Evolutionary conservation across 2,888 invertebrate genomes (phyloP).

Genomic region (Campopleginae sp.): DNA sequence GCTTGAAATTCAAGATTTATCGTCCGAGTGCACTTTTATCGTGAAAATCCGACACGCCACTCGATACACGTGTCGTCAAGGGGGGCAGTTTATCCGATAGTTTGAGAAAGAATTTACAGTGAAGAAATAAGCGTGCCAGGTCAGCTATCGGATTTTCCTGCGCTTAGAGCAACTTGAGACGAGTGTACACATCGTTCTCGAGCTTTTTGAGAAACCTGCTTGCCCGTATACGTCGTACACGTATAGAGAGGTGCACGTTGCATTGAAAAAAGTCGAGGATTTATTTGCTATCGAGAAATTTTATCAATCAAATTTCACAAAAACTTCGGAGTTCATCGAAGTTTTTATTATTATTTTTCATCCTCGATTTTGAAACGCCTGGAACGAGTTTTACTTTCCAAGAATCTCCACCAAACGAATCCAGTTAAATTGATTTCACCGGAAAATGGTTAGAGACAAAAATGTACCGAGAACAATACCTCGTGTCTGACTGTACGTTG

Average conservation of each 20-base stretch:
- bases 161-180: neutral
- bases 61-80: slow-evolving; percentile 6
- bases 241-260: neutral
- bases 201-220: neutral
- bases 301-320: too few relatives aligned
- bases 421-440: neutral
- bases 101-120: slow-evolving; percentile 3
- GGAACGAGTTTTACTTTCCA: neutral
- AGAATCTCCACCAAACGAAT: neutral
- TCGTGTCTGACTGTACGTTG: neutral
- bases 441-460: neutral
- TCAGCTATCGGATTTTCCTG: neutral
- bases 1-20: neutral
- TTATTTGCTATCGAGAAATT: too few relatives aligned
- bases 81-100: neutral
- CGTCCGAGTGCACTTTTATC: neutral
- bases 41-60: slow-evolving; percentile 2
- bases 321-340: too few relatives aligned
- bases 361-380: neutral
- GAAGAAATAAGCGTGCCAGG: slow-evolving; percentile 1
- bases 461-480: neutral
- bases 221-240: neutral
- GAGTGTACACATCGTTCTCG: neutral
- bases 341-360: too few relatives aligned
- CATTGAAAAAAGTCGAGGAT: too few relatives aligned